Evolutionary conservation across 2,797 vertebrate species (phyloP), one percentile per base, ranked within the genome.

Genomic region (Lepus townsendii): DNA sequence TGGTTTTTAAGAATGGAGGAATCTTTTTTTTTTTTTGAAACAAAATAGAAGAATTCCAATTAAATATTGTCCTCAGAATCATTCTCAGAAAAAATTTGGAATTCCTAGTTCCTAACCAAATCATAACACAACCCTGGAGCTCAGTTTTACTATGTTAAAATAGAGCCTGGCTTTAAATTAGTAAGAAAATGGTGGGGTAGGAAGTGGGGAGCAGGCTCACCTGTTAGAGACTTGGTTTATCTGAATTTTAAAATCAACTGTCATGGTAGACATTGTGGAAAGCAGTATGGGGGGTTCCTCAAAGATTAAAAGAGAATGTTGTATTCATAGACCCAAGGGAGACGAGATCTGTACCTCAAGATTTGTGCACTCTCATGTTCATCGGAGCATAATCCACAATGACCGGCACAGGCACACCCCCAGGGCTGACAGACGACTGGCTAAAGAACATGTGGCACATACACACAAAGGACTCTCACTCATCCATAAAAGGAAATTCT

Each of bases 201-300:
- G 38, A 1, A 35, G 22, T 35, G 22, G 38, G n/a, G 32, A 65
- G 63, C 27, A n/a, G 76, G 47, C 22, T 94, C 27, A 68, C 68
- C 94, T 32, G 32, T 38, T 86, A 24, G 9, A 93, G n/a, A 62
- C 35, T 80, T 90, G 60, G 38, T 77, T 88, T 66, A 83, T 82
- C 11, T 89, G 86, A 95, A 71, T 77, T 92, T 91, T 78, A 69
- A 95, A 83, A 95, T 69, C 78, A 94, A 65, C 1, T 88, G 60
- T 92, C 50, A 30, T 42, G 62, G 57, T 32, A 82, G 22, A 19
- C n/a, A 42, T 62, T 65, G 57, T 27, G 7, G 38, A 85, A 86
- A 86, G 47, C 16, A 85, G 16, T 68, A 68, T 30, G 14, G 32
- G 78, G 0, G 26, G 6, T 62, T 13, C 52, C 71, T 69, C 65